These are phyloP conservation scores for Gymnarchus niloticus DNA, from an alignment of 2,113 vertebrate species.

Conservation along the genomic window DNA sequence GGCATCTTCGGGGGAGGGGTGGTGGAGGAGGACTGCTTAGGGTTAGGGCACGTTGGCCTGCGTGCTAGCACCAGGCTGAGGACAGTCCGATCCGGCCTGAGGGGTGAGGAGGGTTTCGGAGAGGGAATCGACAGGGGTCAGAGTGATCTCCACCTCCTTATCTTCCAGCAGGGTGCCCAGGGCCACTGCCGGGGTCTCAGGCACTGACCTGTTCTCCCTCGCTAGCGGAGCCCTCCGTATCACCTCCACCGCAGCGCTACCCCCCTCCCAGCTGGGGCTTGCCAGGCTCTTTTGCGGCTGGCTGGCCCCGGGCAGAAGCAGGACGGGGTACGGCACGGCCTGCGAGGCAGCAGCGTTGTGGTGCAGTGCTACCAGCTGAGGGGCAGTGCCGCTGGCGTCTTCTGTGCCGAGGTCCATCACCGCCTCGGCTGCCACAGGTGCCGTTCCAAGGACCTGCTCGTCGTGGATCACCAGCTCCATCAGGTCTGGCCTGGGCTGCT, in stretches of 20 bases:
- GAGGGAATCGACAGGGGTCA: conserved; percentile 49
- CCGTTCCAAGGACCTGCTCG: conserved; percentile 43
- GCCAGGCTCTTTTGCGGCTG: neutral
- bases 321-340: conserved; percentile 32
- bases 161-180: conserved; percentile 47
- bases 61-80: conserved; percentile 16
- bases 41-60: conserved; percentile 32
- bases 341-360: neutral
- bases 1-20: conserved; percentile 18
- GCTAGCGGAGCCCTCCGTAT: conserved; percentile 42
- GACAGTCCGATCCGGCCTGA: conserved; percentile 1
- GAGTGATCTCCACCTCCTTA: conserved; percentile 52
- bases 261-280: conserved; percentile 45
- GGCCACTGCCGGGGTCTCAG: neutral
- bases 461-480: conserved; percentile 59
- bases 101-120: neutral
- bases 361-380: conserved; percentile 46
- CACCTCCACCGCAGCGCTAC: conserved; percentile 54
- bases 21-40: neutral
- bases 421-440: conserved; percentile 22
- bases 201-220: neutral
- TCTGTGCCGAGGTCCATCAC: conserved; percentile 15
- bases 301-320: conserved; percentile 44
- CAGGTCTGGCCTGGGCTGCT: conserved; percentile 35
- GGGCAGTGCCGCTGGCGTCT: conserved; percentile 25